Base-by-base conservation (phyloP, 1,140 invertebrate genomes). In the Melitaea cinxia region DNA sequence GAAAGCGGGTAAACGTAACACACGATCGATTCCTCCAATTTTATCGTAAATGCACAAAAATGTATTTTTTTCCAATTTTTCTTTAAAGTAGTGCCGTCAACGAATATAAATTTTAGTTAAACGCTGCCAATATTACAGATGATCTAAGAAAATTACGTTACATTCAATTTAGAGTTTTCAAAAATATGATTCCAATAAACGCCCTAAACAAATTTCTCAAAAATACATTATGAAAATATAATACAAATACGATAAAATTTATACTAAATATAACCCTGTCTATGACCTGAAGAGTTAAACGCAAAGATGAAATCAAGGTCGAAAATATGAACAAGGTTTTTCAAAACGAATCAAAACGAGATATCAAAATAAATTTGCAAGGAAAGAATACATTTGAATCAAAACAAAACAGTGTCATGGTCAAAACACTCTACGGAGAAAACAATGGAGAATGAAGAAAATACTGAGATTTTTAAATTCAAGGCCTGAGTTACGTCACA, bases 251-350 rank as follows among this genome's bases (percentile, higher is more conserved):
- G 83, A 88, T 91, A 91, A 91, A 90, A 89, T 90, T 91, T 89
- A 91, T 89, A 89, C 86, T 91, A 88, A 89, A 91, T 90, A 89
- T 89, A 89, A 91, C 88, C 88, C 88, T 91, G 86, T 91, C 85
- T 88, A 89, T 89, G 88, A 91, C 88, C 88, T 91, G 88, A 88
- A 89, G 85, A 89, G 84, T 89, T 87, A 76, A 82, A 89, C 82
- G 70, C 72, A 80, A 89, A 83, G 56, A 78, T 76, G 71, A 79
- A 78, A 75, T 75, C 54, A 73, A 83, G 81, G 79, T 70, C 73
- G 83, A 89, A 47, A 83, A 82, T 79, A 84, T 81, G 78, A 85
- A 86, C 77, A 86, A 87, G 84, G 80, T 78, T 79, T 80, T 77
- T 77, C 79, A 83, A 70, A 70, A 70, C 21, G 55, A 57, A 75